These are phyloP conservation scores for Anhinga anhinga DNA, from an alignment of 2,113 vertebrate species.

Conservation along the genomic window DNA sequence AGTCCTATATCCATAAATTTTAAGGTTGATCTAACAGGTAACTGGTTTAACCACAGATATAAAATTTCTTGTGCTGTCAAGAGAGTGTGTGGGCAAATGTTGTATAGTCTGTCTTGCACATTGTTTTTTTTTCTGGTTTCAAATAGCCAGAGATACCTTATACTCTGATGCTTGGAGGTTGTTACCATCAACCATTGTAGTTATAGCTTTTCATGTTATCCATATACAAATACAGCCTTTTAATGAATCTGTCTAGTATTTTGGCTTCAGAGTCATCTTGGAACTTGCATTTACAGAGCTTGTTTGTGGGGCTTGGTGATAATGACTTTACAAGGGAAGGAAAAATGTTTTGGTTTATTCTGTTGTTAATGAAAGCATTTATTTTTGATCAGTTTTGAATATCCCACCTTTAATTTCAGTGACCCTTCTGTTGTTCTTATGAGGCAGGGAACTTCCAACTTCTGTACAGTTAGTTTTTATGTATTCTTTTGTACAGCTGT, in stretches of 20 bases:
- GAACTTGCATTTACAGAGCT: not conserved
- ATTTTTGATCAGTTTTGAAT: not conserved
- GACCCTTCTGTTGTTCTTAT: not conserved
- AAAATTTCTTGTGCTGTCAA: not conserved
- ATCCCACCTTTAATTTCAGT: not conserved
- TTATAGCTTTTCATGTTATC: not conserved
- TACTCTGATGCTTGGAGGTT: not conserved
- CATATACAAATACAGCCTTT: not conserved
- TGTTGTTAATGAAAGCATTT: not conserved
- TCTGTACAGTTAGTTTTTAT: not conserved
- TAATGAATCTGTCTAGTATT: not conserved
- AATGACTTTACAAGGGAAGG: not conserved
- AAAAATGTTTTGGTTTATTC: not conserved
- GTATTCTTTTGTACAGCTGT: not conserved
- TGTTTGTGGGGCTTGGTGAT: not conserved
- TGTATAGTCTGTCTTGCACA: not conserved
- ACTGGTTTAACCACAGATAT: not conserved
- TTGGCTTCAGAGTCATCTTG: not conserved
- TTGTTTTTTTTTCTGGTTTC: not conserved
- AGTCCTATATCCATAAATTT: not conserved
- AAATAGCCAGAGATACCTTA: not conserved
- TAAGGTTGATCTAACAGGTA: not conserved
- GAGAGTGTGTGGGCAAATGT: not conserved
- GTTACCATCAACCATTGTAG: not conserved
- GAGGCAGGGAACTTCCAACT: not conserved